Evolutionary conservation across 2,113 vertebrate species (phyloP).

Genomic region (Laticauda colubrina): DNA sequence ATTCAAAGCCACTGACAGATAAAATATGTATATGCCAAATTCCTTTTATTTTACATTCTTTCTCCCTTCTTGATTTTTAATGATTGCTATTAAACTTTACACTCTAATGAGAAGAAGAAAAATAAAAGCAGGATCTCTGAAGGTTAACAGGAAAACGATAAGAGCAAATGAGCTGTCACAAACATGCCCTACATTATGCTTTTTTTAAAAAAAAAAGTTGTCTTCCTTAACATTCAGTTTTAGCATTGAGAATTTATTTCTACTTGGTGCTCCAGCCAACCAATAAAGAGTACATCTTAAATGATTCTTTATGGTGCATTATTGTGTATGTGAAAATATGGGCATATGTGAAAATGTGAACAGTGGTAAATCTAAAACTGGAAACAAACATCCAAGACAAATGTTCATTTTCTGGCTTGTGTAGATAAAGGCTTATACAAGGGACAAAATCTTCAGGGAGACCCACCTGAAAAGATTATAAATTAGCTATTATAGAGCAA

Average conservation of each 20-base stretch:
- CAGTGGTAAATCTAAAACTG: constrained; percentile 51
- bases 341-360: constrained; percentile 32
- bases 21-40: neutral
- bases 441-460: constrained; percentile 58
- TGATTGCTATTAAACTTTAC: constrained; percentile 36
- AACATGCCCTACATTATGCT: neutral
- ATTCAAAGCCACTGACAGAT: constrained; percentile 26
- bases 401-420: constrained; percentile 53
- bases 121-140: constrained; percentile 31
- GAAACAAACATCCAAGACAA: constrained; percentile 57
- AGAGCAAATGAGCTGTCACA: constrained; percentile 38
- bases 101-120: constrained; percentile 30
- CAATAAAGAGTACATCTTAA: constrained; percentile 42
- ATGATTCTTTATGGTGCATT: neutral
- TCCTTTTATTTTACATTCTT: constrained; percentile 5
- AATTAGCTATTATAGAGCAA: constrained; percentile 63
- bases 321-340: neutral
- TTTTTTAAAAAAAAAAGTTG: neutral
- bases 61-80: constrained; percentile 13
- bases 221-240: neutral
- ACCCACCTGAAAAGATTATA: constrained; percentile 61
- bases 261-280: neutral
- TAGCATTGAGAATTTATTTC: constrained; percentile 34
- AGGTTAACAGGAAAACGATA: constrained; percentile 32
- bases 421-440: constrained; percentile 61